Evolutionary conservation across 2,888 invertebrate species (phyloP).

Genomic region (Chaitophorus viminalis): DNA sequence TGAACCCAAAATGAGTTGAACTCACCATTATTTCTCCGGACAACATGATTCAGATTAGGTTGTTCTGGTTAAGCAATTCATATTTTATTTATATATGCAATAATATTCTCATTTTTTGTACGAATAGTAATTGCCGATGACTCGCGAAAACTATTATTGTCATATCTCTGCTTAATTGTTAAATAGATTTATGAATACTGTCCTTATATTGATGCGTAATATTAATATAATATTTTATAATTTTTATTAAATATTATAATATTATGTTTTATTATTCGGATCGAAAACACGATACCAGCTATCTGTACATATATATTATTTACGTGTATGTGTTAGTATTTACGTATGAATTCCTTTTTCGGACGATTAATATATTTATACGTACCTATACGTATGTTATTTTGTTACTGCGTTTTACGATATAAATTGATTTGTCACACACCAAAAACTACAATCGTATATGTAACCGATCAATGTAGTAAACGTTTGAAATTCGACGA

Average conservation of each 20-base stretch:
- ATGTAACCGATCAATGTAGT: not conserved
- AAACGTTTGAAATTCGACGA: constrained; percentile 52
- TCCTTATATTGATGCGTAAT: too few relatives aligned
- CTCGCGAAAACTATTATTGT: too few relatives aligned
- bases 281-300: not conserved
- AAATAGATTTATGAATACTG: too few relatives aligned
- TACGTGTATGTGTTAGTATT: too few relatives aligned
- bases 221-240: too few relatives aligned
- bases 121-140: too few relatives aligned
- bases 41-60: too few relatives aligned
- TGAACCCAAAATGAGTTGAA: too few relatives aligned
- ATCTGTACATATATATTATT: not conserved
- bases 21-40: too few relatives aligned
- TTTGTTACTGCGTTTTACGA: not conserved
- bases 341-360: not conserved
- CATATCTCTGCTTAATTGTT: not conserved
- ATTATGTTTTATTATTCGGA: not conserved
- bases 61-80: too few relatives aligned
- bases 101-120: too few relatives aligned
- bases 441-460: not conserved
- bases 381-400: not conserved
- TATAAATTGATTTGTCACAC: constrained; percentile 7
- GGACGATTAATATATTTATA: not conserved
- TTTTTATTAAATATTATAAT: not conserved
- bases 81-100: too few relatives aligned